Conservation (phyloP, 1,140 invertebrate genomes). For the Diorhabda elongata region DNA sequence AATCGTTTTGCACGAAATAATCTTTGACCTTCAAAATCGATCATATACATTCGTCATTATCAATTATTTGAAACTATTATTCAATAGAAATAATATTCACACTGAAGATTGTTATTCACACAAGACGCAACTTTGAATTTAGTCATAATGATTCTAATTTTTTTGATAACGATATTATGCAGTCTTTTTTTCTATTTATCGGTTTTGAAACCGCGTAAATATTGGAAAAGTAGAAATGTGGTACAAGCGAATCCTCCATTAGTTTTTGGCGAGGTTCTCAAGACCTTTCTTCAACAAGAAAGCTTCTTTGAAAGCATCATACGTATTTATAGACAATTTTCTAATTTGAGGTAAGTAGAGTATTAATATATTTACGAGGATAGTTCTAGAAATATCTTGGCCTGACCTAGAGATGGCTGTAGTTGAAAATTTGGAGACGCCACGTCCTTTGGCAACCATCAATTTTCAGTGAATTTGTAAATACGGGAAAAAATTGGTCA, state of each 20-base stretch:
- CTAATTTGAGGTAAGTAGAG: not conserved
- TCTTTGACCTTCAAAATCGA: too few species aligned
- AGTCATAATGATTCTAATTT: too few species aligned
- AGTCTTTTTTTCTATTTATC: not conserved
- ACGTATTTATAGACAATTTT: not conserved
- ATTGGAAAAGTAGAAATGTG: constrained; percentile 49
- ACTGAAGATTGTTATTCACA: too few species aligned
- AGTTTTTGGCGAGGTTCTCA: constrained; percentile 23
- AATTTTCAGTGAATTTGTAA: not conserved
- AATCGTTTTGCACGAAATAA: too few species aligned
- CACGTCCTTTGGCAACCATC: not conserved
- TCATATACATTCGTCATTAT: too few species aligned
- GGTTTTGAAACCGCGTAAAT: constrained; percentile 31
- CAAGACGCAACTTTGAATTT: too few species aligned
- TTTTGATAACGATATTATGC: too few species aligned
- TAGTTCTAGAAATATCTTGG: not conserved
- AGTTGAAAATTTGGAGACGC: not conserved
- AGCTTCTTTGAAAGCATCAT: not conserved
- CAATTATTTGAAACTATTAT: too few species aligned
- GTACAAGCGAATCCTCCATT: constrained; percentile 43
- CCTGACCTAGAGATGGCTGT: not conserved
- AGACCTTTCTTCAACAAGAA: not conserved
- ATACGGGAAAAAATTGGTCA: not conserved
- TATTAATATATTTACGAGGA: not conserved
- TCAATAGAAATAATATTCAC: too few species aligned